Conservation (phyloP, 53 echinoderm and acorn worm species). For the Antedon mediterranea region DNA sequence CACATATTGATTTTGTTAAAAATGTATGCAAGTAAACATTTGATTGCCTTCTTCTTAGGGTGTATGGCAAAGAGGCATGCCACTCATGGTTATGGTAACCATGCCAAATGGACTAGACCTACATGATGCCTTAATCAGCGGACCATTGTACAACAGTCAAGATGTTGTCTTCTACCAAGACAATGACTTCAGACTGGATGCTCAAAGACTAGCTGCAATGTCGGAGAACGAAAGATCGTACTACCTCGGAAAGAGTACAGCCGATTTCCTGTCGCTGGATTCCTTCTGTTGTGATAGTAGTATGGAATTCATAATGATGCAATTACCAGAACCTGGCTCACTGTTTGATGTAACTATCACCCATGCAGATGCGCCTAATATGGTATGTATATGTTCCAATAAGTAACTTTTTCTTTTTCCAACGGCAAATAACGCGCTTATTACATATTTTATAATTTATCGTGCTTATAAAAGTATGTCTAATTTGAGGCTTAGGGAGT, state of each 20-base stretch:
- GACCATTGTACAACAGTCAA: background rate
- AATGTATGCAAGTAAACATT: too few species aligned
- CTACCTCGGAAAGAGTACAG: background rate
- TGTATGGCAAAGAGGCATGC: background rate
- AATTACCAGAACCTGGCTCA: constrained; percentile 27
- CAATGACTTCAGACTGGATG: background rate
- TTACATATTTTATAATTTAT: too few species aligned
- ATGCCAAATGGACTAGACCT: background rate
- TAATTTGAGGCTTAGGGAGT: too few species aligned
- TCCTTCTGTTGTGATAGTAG: background rate
- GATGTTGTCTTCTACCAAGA: background rate
- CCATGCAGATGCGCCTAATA: constrained; percentile 45
- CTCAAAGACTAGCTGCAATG: background rate
- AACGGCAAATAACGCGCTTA: too few species aligned
- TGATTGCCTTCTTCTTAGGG: background rate
- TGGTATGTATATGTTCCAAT: too few species aligned
- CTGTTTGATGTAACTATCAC: constrained; percentile 39
- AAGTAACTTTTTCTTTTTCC: too few species aligned
- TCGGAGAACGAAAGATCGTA: background rate
- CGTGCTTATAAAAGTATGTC: too few species aligned
- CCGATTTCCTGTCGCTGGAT: background rate
- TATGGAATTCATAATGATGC: constrained; percentile 22
- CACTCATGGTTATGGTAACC: background rate
- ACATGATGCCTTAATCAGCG: background rate
- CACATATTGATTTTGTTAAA: too few species aligned